A percentile compares a stretch with the other conserved stretches of the same genome.
Evolutionary conservation across 2,888 invertebrate species (phyloP).

Genomic region (Drosophila robusta): DNA sequence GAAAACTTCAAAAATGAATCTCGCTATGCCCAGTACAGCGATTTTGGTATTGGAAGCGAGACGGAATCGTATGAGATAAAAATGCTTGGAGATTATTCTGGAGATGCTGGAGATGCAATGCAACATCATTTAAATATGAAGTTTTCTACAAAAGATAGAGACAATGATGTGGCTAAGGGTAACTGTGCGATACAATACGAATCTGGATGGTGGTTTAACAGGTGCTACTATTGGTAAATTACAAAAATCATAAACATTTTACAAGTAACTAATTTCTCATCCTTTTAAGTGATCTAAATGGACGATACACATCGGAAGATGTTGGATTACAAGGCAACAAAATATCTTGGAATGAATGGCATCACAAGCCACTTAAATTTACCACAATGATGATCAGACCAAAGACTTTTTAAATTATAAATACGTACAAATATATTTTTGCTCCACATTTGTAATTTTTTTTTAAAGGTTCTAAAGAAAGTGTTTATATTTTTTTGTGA

Average conservation of each 20-base stretch:
- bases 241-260: background rate
- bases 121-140: conserved; percentile 88
- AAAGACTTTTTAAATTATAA: background rate
- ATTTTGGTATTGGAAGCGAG: conserved; percentile 88
- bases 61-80: conserved; percentile 88
- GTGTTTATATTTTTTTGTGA: no score
- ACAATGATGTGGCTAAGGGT: conserved; percentile 86
- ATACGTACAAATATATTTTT: background rate
- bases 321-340: background rate
- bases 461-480: no score
- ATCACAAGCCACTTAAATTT: background rate
- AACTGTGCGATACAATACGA: conserved; percentile 87
- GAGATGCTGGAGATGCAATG: conserved; percentile 88
- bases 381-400: background rate
- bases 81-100: conserved; percentile 87
- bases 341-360: background rate
- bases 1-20: conserved; percentile 87
- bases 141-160: conserved; percentile 88
- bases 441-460: no score
- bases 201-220: conserved; percentile 90
- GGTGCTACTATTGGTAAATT: conserved; percentile 83
- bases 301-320: background rate
- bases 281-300: conserved; percentile 2
- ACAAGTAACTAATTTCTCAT: background rate
- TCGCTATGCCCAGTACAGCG: conserved; percentile 87